Base-by-base conservation (phyloP, 2,113 vertebrate genomes). In the Dicaeum eximium region DNA sequence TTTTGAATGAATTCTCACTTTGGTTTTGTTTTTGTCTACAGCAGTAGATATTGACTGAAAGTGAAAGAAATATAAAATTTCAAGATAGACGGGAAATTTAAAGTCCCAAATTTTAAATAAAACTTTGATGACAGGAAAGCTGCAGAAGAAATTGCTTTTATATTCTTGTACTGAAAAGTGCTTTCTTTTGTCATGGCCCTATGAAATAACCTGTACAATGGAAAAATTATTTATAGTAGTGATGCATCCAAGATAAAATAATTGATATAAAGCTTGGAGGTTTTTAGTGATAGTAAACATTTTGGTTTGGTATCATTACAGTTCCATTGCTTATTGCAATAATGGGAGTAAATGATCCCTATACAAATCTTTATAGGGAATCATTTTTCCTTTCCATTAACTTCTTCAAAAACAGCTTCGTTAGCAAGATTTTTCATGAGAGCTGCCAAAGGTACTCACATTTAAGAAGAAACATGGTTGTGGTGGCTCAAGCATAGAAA, bases 321-420 rank as follows among this genome's bases (percentile, higher is more conserved):
- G 80, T 70, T 66, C 10, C 3, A 2, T 33, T 87, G 50, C 45
- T 69, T 79, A 48, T 69, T 92, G 65, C 50, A 71, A 11, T 89
- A 94, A 91, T 72, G 45, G 35, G 14, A 92, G 54, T 81, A 91
- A 96, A 91, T 88, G 93, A 92, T 80, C 66, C 84, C 33, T 82
- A 24, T 35, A 77, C 7, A 73, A 42, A 90, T 80, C n/a, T 81
- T 77, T 44, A 57, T 37, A 53, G 50, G 20, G 19, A 75, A 60
- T 67, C 0, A 85, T 85, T 90, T 77, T 75, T 58, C 37, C 8
- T 85, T 88, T 37, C 28, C 31, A 79, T 95, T 94, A 85, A 37
- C 18, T 87, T 25, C 35, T 80, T 88, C 81, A 50, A 50, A 90
- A 94, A 7, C 28, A 75, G 45, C 85, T 93, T 93, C 1, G 12